Evolutionary conservation across 2,888 invertebrate species (phyloP), one percentile per base, ranked within the genome.

Genomic region (Elysia crispata): DNA sequence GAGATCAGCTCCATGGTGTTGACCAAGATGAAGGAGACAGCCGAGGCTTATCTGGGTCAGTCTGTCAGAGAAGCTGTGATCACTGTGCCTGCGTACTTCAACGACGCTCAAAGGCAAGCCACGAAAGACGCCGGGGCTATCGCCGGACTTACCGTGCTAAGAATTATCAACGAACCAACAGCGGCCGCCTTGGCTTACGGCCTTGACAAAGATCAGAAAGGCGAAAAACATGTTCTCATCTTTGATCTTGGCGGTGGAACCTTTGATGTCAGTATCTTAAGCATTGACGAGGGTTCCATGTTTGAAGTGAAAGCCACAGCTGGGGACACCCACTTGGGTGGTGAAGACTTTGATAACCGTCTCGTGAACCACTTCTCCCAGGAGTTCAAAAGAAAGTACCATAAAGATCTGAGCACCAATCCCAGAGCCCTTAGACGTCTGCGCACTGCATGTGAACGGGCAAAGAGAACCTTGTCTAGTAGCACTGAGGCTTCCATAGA

Each of bases 1-100:
- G 97, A 97, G 93, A 95, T 97, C 85, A 95, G 95, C 90, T 96
- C 96, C 70, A 97, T 97, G 97, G 96, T 97, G 76, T 94, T 97
- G 85, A 95, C 95, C 31, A 97, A 97, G 92, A 97, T 97, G 97
- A 97, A 96, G 94, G 88, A 90, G 79, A 91, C 88, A 3, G 92
- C 92, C 41, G 92, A 93, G 83, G 90, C 91, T 5, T 92, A 89
- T 85, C 88, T 92, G 77, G 97, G 97, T 76, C 95, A 95, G 76
- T 86, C 81, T 28, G 88, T 90, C 0, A 86, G 79, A 15, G 87
- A 90, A 70, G 90, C 90, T 28, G 91, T 91, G 18, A 85, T 91
- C 25, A 91, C 91, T 20, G 91, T 91, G 15, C 91, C 91, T 8
- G 91, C 91, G 15, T 91, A 91, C 83, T 91, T 91, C 86, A 91